These are phyloP conservation scores for Dastarcus helophoroides DNA, from an alignment of 2,888 invertebrate species.

Conservation along the genomic window DNA sequence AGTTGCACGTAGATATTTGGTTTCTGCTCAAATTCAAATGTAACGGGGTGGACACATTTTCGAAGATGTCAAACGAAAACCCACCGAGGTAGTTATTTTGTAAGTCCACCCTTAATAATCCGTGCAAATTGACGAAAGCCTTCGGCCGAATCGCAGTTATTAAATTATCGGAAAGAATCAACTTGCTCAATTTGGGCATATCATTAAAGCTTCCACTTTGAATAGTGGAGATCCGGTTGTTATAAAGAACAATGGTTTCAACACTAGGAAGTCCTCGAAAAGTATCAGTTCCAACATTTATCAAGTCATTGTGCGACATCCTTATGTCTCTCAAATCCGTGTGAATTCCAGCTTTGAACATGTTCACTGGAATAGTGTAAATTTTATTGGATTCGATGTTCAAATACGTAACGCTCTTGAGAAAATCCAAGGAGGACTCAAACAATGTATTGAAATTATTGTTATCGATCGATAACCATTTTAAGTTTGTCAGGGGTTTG, in stretches of 20 bases:
- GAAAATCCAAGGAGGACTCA: slow-evolving; percentile 56
- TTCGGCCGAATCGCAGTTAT: slow-evolving; percentile 60
- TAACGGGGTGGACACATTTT: slow-evolving; percentile 59
- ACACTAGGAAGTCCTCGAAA: slow-evolving; percentile 63
- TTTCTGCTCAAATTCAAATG: slow-evolving; percentile 69
- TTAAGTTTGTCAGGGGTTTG: slow-evolving; percentile 58
- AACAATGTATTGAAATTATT: slow-evolving; percentile 70
- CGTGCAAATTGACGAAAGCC: slow-evolving; percentile 65
- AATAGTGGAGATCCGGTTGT: slow-evolving; percentile 62
- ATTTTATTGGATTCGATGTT: slow-evolving; percentile 81
- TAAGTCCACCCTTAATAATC: slow-evolving; percentile 65
- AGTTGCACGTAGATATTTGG: slow-evolving; percentile 40
- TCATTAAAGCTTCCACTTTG: slow-evolving; percentile 63
- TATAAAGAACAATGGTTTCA: slow-evolving; percentile 66
- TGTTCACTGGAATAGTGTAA: slow-evolving; percentile 52
- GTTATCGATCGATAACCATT: slow-evolving; percentile 79
- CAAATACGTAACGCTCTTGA: slow-evolving; percentile 63
- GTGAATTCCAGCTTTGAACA: slow-evolving; percentile 59
- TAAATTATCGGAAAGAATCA: slow-evolving; percentile 75
- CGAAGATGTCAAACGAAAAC: slow-evolving; percentile 55
- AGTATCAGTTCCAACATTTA: slow-evolving; percentile 52
- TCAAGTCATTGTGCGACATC: slow-evolving; percentile 70
- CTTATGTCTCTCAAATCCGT: slow-evolving; percentile 65
- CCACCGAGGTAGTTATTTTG: slow-evolving; percentile 65
- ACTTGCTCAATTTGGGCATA: slow-evolving; percentile 64